Conservation (phyloP, 2,888 invertebrate species). For the Leptopterna dolabrata region DNA sequence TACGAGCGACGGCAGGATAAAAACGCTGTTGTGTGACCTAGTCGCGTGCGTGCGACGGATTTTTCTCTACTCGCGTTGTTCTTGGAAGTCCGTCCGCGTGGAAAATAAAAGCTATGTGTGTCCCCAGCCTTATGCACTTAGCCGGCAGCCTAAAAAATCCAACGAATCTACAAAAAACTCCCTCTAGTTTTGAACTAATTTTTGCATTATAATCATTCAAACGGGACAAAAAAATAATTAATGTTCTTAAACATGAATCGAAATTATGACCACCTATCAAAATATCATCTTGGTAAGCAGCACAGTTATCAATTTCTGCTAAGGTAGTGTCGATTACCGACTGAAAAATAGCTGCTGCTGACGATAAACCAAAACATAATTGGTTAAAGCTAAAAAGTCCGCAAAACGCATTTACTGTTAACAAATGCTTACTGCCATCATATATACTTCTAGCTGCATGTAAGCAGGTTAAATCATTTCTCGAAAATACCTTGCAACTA, state of each 20-base stretch:
- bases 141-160: background rate
- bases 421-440: background rate
- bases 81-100: too few species aligned
- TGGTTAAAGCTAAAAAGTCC: conserved; percentile 15
- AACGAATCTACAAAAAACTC: background rate
- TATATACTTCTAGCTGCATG: background rate
- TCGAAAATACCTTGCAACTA: conserved; percentile 58
- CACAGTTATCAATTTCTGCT: background rate
- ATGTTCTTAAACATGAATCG: background rate
- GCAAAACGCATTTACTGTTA: conserved; percentile 62
- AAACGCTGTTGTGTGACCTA: too few species aligned
- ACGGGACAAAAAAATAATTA: background rate
- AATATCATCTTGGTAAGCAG: conserved; percentile 59
- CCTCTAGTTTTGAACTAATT: background rate
- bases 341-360: background rate
- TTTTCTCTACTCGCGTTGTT: too few species aligned
- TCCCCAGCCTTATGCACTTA: too few species aligned
- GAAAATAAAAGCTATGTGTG: too few species aligned
- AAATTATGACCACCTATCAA: conserved; percentile 59
- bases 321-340: background rate
- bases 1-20: too few species aligned
- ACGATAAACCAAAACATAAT: background rate
- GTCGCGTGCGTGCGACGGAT: too few species aligned
- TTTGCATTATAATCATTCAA: background rate
- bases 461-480: background rate